A percentile compares a stretch with the other conserved stretches of the same genome.
These are phyloP conservation scores for Thamnophis sirtalis DNA, from an alignment of 2,113 vertebrate genomes.

Conservation along the genomic window DNA sequence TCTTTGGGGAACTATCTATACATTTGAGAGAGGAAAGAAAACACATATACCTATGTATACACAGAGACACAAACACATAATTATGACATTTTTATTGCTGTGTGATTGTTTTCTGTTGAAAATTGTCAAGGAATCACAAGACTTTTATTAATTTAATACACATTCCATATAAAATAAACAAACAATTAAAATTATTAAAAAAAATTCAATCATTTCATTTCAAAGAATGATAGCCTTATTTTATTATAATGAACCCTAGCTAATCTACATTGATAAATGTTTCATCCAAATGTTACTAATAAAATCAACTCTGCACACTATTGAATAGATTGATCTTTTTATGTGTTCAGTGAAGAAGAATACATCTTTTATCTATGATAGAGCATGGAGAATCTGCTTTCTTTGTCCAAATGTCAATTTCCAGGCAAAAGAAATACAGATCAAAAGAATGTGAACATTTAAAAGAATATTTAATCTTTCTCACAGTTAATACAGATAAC, in stretches of 20 bases:
- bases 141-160: not conserved
- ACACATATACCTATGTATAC: not conserved
- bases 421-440: not conserved
- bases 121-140: not conserved
- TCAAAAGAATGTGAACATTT: not conserved
- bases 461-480: not conserved
- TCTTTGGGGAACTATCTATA: not conserved
- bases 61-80: not conserved
- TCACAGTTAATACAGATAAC: not conserved
- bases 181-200: not conserved
- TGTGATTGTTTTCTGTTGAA: not conserved
- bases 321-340: not conserved
- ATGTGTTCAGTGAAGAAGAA: not conserved
- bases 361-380: not conserved
- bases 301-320: not conserved
- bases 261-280: not conserved
- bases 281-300: not conserved
- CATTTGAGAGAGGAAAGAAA: not conserved
- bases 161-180: not conserved
- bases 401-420: not conserved
- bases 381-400: not conserved
- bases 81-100: not conserved
- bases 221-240: not conserved
- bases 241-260: not conserved
- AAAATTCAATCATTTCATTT: too few relatives aligned